Percentiles rank a stretch among this genome's conserved stretches.
phyloP scores from a whole-genome alignment of 2,797 vertebrate genomes.

The Anguilla anguilla region DNA sequence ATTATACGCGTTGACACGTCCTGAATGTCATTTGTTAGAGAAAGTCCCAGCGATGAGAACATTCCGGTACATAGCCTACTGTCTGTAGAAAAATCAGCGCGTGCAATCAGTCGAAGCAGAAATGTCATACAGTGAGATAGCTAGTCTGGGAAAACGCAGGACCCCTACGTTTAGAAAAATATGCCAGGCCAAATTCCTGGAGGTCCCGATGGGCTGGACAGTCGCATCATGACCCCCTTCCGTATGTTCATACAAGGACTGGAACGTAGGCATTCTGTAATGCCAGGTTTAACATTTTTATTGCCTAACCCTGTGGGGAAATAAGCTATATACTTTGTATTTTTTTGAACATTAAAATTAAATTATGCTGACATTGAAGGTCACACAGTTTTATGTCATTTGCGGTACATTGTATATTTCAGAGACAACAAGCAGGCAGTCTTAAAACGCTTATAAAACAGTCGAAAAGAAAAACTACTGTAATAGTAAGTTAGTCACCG shows the following conservation, averaged over 20 bases:
- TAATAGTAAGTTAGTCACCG: not conserved
- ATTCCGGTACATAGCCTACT: not conserved
- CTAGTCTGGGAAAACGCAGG: not conserved
- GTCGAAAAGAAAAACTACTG: not conserved
- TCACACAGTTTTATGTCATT: not conserved
- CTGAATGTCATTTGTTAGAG: not conserved
- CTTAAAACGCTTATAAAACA: not conserved
- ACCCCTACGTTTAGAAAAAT: not conserved
- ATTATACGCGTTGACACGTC: not conserved
- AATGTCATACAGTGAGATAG: not conserved
- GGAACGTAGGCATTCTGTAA: constrained; percentile 2
- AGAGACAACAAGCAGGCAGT: not conserved
- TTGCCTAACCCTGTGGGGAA: not conserved
- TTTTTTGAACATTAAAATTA: not conserved
- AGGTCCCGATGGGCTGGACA: not conserved
- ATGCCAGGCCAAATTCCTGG: not conserved
- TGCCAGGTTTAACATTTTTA: not conserved
- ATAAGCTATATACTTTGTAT: not conserved
- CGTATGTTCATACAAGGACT: not conserved
- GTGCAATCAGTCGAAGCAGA: not conserved
- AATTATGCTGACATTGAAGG: not conserved
- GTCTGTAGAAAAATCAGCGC: not conserved
- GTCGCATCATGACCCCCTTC: not conserved
- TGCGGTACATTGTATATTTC: not conserved
- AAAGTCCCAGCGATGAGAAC: not conserved